Evolutionary conservation across 2,888 invertebrate genomes (phyloP).

Genomic region (Formica aserva): DNA sequence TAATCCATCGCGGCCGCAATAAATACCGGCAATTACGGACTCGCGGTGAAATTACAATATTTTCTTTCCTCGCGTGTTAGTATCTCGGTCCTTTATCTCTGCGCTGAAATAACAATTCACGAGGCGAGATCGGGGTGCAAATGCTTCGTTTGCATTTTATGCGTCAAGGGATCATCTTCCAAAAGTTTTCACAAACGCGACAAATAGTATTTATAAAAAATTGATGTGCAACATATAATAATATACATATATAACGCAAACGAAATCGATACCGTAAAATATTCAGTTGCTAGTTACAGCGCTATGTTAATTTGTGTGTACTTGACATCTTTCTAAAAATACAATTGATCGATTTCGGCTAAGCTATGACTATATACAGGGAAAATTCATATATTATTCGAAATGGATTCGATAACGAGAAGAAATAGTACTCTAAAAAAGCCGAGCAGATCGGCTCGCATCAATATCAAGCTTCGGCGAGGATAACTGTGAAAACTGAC

Average conservation of each 20-base stretch:
- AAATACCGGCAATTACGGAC: conserved; percentile 37
- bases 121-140: background rate
- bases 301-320: background rate
- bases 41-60: conserved; percentile 17
- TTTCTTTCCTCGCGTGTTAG: conserved; percentile 19
- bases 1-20: conserved; percentile 39
- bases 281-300: background rate
- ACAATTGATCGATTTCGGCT: background rate
- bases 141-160: conserved; percentile 1
- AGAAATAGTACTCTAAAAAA: background rate
- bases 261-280: background rate
- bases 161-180: background rate
- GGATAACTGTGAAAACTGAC: conserved; percentile 9
- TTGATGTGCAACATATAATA: background rate
- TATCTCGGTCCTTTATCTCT: conserved; percentile 2
- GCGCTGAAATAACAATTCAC: background rate
- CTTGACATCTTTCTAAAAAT: background rate
- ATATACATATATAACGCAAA: background rate
- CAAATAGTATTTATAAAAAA: background rate
- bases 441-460: background rate
- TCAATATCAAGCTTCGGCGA: background rate
- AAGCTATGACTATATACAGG: background rate
- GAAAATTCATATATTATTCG: background rate
- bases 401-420: background rate
- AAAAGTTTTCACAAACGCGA: background rate